Evolutionary conservation across 2,797 vertebrate genomes (phyloP).

Genomic region (Chelonia mydas): DNA sequence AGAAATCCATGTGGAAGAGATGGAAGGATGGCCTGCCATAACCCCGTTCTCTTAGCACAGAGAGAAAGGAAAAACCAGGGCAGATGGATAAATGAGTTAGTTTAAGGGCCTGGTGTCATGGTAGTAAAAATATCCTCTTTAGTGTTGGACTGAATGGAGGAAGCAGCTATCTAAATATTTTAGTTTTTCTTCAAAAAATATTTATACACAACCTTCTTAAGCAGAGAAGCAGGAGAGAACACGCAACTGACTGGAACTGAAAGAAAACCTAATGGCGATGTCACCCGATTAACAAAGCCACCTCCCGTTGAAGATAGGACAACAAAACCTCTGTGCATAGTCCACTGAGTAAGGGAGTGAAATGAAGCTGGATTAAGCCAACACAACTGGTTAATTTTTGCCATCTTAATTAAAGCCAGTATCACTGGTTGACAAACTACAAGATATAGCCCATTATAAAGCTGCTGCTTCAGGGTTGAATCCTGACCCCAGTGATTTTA

Average conservation of each 20-base stretch:
- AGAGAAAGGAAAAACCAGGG: slow-evolving; percentile 27
- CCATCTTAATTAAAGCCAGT: background rate
- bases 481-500: background rate
- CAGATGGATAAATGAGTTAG: slow-evolving; percentile 53
- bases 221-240: slow-evolving; percentile 35
- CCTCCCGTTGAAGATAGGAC: slow-evolving; percentile 11
- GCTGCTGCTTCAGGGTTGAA: background rate
- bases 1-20: background rate
- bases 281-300: slow-evolving; percentile 28
- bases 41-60: background rate
- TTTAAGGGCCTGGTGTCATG: slow-evolving; percentile 40
- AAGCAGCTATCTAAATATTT: slow-evolving; percentile 82
- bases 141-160: slow-evolving; percentile 65
- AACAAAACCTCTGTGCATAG: slow-evolving; percentile 1
- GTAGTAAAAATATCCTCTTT: slow-evolving; percentile 73
- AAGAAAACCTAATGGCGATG: background rate
- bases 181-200: slow-evolving; percentile 63
- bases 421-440: background rate
- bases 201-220: slow-evolving; percentile 43
- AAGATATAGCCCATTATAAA: background rate
- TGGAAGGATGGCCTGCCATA: background rate
- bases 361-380: slow-evolving; percentile 20
- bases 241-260: slow-evolving; percentile 25
- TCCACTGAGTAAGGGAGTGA: slow-evolving; percentile 22
- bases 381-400: background rate